Evolutionary conservation across 2,113 vertebrate species (phyloP).

Genomic region (Peromyscus polionotus): DNA sequence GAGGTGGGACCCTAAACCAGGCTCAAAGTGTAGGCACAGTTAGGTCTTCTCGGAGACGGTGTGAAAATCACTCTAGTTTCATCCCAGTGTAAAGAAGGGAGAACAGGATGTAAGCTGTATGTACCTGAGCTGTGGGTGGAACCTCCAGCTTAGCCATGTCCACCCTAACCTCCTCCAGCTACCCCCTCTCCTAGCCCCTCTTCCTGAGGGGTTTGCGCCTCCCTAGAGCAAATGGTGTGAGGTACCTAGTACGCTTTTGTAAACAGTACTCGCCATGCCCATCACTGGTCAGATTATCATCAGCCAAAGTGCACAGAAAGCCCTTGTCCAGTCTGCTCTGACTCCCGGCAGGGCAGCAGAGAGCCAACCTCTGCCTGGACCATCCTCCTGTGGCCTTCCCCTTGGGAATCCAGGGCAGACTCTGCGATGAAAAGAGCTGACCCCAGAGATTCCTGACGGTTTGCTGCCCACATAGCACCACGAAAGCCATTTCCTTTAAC

Average conservation of each 20-base stretch:
- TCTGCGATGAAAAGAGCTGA: background rate
- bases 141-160: background rate
- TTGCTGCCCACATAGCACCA: background rate
- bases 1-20: background rate
- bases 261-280: rapidly evolving
- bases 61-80: background rate
- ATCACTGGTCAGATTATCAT: rapidly evolving
- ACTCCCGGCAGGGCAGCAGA: background rate
- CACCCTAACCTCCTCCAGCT: background rate
- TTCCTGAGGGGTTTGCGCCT: background rate
- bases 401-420: too few relatives aligned
- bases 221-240: background rate
- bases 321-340: background rate
- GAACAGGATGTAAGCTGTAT: background rate
- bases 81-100: background rate
- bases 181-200: background rate
- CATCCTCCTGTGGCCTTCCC: background rate
- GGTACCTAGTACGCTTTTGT: background rate
- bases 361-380: background rate
- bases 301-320: background rate
- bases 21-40: background rate
- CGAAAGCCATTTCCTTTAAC: background rate
- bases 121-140: rapidly evolving
- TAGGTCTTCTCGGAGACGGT: background rate
- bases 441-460: rapidly evolving